Evolutionary conservation across 2,888 invertebrate genomes (phyloP).

Genomic region (Lagria hirta): DNA sequence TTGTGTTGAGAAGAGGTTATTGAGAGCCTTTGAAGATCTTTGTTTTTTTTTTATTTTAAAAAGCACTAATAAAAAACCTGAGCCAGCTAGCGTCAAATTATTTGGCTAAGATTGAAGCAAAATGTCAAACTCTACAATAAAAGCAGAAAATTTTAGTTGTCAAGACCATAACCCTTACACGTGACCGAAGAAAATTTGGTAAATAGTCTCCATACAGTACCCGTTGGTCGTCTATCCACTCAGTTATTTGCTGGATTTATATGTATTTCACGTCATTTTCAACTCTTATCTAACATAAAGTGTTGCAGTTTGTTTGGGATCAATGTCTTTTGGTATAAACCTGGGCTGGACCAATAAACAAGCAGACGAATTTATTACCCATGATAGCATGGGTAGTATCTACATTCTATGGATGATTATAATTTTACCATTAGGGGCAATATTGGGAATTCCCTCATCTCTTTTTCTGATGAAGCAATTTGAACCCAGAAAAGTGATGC

Average conservation of each 20-base stretch:
- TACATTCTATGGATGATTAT: slow-evolving; percentile 27
- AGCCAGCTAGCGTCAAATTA: no score
- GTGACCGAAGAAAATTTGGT: no score
- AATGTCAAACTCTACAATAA: no score
- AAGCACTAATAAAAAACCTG: no score
- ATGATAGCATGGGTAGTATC: slow-evolving; percentile 1
- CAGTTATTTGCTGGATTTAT: slow-evolving; percentile 25
- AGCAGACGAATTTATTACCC: background rate
- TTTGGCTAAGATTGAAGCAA: no score
- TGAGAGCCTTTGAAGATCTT: no score
- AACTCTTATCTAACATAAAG: background rate
- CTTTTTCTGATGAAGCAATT: slow-evolving; percentile 32
- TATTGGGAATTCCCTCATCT: slow-evolving; percentile 35
- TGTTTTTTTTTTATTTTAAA: no score
- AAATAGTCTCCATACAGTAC: no score
- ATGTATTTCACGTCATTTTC: slow-evolving; percentile 10
- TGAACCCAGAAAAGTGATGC: slow-evolving; percentile 37
- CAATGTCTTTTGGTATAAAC: slow-evolving; percentile 36
- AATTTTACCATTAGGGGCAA: slow-evolving; percentile 36
- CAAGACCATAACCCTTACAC: no score
- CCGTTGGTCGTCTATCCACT: slow-evolving; percentile 18
- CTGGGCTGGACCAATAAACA: slow-evolving; percentile 36
- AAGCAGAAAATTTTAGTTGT: no score
- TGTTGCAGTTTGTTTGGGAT: slow-evolving; percentile 36
- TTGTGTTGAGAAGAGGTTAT: no score